Base-by-base conservation (phyloP, 2,113 vertebrate genomes). In the Otolemur garnettii region DNA sequence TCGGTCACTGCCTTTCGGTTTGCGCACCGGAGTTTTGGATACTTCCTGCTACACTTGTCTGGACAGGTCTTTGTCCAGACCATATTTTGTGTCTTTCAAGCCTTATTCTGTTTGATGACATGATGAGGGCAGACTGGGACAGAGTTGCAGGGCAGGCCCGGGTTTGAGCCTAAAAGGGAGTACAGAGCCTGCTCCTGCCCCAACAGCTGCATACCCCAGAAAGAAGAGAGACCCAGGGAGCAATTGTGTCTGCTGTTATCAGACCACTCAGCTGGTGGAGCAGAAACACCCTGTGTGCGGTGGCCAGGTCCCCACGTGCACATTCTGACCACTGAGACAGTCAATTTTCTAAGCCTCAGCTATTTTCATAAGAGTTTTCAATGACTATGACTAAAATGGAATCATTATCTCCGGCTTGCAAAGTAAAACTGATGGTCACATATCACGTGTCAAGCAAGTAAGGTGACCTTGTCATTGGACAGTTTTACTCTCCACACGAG, bases 1-100 rank as follows among this genome's bases (percentile, higher is more conserved):
- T 99, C 0, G 98, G 98, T 3, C 99, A 99, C 96, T 99, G 99
- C 90, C 96, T 92, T 75, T 99, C 0, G 99, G 99, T 15, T 98
- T 99, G 72, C 98, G 99, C 82, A 53, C 99, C 0, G 97, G 98
- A 59, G 71, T 99, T 98, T 0, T 97, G 99, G 69, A 99, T 99
- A 98, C 99, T 99, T 93, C 98, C 97, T 0, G 98, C 98, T 8
- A 97, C 98, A 62, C 97, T 99, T 68, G 98, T 50, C 8, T 50
- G 99, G 60, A 97, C 99, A 4, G 99, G 99, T 60, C 98, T 99
- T 82, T 99, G 99, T 94, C 98, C 7, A 98, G 99, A 60, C 96
- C 99, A 98, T 99, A 5, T 33, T 99, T 71, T 99, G 98, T 81
- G 98, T 98, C 35, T n/a, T 99, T 68, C 98, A 99, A 86, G 98